phyloP scores from a whole-genome alignment of 2,113 vertebrate genomes.

The Excalfactoria chinensis region DNA sequence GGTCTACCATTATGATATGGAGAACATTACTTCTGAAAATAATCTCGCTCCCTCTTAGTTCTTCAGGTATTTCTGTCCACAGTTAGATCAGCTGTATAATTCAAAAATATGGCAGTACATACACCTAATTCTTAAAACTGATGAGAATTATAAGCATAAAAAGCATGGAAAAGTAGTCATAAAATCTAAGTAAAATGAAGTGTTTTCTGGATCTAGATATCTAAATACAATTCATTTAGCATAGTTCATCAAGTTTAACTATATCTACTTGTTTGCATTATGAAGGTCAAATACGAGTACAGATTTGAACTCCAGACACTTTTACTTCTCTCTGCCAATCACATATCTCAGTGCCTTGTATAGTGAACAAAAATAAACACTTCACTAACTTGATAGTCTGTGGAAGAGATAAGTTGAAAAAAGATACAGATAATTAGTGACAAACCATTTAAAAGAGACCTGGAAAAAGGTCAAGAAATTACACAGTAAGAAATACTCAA shows the following conservation, averaged over 20 bases:
- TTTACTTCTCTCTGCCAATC: not conserved
- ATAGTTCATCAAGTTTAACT: conserved; percentile 36
- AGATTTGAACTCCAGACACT: not conserved
- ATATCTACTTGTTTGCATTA: conserved; percentile 33
- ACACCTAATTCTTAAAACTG: conserved; percentile 32
- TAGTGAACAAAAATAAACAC: conserved; percentile 39
- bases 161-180: not conserved
- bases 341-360: not conserved
- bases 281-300: conserved; percentile 45
- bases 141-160: not conserved
- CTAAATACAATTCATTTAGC: conserved; percentile 43
- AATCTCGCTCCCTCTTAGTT: not conserved
- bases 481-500: not conserved
- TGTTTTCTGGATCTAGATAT: not conserved
- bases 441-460: not conserved
- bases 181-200: conserved; percentile 53
- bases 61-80: not conserved
- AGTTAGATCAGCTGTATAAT: conserved; percentile 16
- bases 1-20: not conserved
- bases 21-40: not conserved
- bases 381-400: conserved; percentile 32
- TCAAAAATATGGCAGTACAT: conserved; percentile 14
- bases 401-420: conserved; percentile 27
- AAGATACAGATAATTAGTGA: conserved; percentile 40
- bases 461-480: conserved; percentile 40